Evolutionary conservation across 2,113 vertebrate genomes (phyloP).

Genomic region (Alligator mississippiensis): DNA sequence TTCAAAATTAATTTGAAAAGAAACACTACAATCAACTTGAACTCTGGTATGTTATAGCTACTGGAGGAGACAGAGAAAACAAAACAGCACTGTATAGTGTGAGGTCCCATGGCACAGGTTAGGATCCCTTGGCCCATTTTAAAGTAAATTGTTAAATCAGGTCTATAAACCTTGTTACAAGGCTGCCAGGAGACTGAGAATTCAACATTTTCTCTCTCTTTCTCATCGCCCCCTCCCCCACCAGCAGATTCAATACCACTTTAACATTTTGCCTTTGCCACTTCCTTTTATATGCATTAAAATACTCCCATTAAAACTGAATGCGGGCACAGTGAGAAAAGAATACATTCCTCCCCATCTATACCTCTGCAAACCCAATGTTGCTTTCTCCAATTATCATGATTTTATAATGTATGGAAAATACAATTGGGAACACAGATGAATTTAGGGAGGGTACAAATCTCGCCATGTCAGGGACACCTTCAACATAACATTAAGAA

Average conservation of each 20-base stretch:
- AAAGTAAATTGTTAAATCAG: slow-evolving; percentile 31
- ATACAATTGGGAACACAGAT: not conserved
- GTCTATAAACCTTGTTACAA: not conserved
- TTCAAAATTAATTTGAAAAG: slow-evolving; percentile 24
- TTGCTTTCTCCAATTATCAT: slow-evolving; percentile 18
- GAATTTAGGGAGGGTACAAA: not conserved
- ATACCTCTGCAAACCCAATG: not conserved
- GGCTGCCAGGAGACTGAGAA: slow-evolving; percentile 42
- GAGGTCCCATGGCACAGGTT: not conserved
- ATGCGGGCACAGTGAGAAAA: slow-evolving; percentile 39
- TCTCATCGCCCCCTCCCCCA: slow-evolving; percentile 7
- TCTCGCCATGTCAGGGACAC: not conserved
- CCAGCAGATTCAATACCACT: slow-evolving; percentile 54
- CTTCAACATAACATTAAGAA: slow-evolving; percentile 24
- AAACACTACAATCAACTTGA: not conserved
- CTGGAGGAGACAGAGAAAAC: not conserved
- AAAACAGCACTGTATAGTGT: not conserved
- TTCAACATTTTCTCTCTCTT: slow-evolving; percentile 48
- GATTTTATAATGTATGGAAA: slow-evolving; percentile 25
- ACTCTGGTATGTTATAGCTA: not conserved
- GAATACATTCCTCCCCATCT: not conserved
- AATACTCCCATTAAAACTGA: slow-evolving; percentile 45
- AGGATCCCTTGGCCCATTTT: not conserved
- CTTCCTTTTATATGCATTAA: slow-evolving; percentile 32
- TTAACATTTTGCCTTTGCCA: slow-evolving; percentile 53